These are phyloP conservation scores for Nephrotoma appendiculata DNA, from an alignment of 2,888 invertebrate genomes.

Conservation along the genomic window DNA sequence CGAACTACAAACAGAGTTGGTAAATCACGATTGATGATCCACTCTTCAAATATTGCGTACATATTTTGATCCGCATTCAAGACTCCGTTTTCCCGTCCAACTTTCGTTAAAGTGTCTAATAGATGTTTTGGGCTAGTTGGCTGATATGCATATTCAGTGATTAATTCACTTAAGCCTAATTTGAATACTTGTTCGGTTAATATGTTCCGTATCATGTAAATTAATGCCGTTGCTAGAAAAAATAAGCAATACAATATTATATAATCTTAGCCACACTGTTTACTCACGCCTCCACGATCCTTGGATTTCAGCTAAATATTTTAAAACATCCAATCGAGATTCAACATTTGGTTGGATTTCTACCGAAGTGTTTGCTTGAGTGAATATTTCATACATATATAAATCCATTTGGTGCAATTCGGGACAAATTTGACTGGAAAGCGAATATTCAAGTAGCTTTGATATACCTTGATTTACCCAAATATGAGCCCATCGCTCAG, in stretches of 20 bases:
- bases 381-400: neutral
- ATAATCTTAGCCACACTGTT: no score
- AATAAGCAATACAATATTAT: neutral
- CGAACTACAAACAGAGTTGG: neutral
- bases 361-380: neutral
- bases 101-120: neutral
- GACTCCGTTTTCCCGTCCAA: neutral
- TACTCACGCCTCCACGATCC: neutral
- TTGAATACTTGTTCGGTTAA: neutral
- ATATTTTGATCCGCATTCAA: neutral
- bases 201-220: neutral
- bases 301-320: neutral
- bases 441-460: neutral
- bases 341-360: neutral
- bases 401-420: neutral
- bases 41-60: neutral
- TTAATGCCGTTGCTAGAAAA: neutral
- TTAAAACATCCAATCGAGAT: neutral
- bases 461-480: neutral
- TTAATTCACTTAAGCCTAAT: neutral
- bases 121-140: neutral
- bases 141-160: neutral
- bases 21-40: neutral
- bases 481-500: neutral
- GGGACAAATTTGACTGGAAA: neutral